A percentile compares a stretch with the other conserved stretches of the same genome.
phyloP scores from a whole-genome alignment of 2,888 invertebrate genomes.

The Pilophorus perplexus region DNA sequence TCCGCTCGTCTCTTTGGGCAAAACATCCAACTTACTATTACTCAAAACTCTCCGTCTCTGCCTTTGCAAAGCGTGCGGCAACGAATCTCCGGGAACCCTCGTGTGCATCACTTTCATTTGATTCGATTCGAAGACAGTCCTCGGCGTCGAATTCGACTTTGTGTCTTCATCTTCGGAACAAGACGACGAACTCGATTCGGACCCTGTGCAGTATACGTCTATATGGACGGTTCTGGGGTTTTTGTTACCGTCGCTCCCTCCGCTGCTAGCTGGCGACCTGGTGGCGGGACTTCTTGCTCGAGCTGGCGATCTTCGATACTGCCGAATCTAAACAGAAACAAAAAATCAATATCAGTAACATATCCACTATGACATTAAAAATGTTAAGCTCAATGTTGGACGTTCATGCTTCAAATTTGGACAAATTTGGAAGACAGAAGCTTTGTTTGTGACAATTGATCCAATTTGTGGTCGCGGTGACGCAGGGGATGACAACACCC shows the following conservation, averaged over 20 bases:
- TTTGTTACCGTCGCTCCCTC: conserved; percentile 51
- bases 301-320: conserved; percentile 5
- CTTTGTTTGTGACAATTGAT: no score
- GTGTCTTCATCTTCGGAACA: conserved; percentile 52
- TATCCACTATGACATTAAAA: background rate
- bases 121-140: conserved; percentile 64
- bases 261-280: conserved; percentile 37
- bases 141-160: conserved; percentile 58
- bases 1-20: conserved; percentile 46
- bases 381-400: background rate
- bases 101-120: conserved; percentile 61
- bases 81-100: conserved; percentile 41
- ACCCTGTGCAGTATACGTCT: conserved; percentile 72
- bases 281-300: conserved; percentile 20
- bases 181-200: conserved; percentile 54
- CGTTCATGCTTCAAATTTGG: no score
- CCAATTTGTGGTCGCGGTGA: no score
- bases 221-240: conserved; percentile 68
- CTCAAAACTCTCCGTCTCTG: conserved; percentile 47
- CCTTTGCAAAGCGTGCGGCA: conserved; percentile 46
- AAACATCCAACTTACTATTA: conserved; percentile 48
- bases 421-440: no score
- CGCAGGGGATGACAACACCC: no score
- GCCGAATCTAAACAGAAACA: conserved; percentile 22
- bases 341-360: background rate